phyloP scores from a whole-genome alignment of 1,140 invertebrate genomes.

The Anthonomus grandis region DNA sequence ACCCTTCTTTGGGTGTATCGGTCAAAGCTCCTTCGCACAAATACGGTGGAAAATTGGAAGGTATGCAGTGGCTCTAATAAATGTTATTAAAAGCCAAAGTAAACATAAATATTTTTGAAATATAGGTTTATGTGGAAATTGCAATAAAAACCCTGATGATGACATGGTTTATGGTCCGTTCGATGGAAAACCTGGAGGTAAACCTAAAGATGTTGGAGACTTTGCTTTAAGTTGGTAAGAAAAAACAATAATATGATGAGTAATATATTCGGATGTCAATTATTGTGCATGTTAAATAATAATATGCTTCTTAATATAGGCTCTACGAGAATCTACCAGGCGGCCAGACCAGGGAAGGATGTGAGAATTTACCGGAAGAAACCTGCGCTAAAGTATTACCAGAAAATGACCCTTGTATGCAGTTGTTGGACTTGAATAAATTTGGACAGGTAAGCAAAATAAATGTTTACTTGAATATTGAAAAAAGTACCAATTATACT shows the following conservation, averaged over 20 bases:
- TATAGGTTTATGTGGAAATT: conserved; percentile 67
- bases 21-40: conserved; percentile 67
- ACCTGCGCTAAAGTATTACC: conserved; percentile 54
- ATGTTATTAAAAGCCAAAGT: no score
- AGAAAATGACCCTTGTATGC: conserved; percentile 62
- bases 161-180: conserved; percentile 58
- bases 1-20: conserved; percentile 42
- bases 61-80: conserved; percentile 37
- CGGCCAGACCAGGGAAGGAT: conserved; percentile 36
- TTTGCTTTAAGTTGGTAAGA: conserved; percentile 60
- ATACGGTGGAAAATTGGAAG: conserved; percentile 70
- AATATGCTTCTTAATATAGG: conserved; percentile 2
- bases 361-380: conserved; percentile 39
- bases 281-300: background rate
- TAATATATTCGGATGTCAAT: background rate
- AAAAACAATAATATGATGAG: background rate
- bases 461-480: no score
- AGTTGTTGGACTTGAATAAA: conserved; percentile 57
- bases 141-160: conserved; percentile 63
- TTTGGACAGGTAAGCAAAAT: conserved; percentile 57
- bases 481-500: background rate
- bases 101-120: background rate
- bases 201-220: conserved; percentile 50
- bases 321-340: conserved; percentile 48
- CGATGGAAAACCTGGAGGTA: conserved; percentile 40